phyloP scores from a whole-genome alignment of 2,888 invertebrate species.

The Hydrotaea cyrtoneurina region DNA sequence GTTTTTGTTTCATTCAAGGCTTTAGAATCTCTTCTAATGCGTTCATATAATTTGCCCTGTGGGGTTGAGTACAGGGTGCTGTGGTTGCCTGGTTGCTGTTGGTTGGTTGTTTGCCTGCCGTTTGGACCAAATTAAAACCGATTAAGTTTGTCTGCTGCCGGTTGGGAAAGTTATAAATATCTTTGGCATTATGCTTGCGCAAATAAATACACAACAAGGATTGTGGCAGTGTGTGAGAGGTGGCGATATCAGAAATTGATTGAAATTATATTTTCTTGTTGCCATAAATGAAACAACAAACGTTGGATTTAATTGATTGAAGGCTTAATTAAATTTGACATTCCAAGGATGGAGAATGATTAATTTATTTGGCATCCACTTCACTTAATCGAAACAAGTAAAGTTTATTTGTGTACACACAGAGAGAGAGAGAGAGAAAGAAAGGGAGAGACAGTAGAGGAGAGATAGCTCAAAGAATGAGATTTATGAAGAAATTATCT shows the following conservation, averaged over 20 bases:
- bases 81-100: not conserved
- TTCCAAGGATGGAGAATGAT: not conserved
- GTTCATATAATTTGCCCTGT: not conserved
- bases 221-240: too few relatives aligned
- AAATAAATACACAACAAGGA: not conserved
- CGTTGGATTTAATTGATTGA: conserved; percentile 28
- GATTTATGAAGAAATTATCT: too few relatives aligned
- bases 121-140: conserved; percentile 29
- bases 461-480: too few relatives aligned
- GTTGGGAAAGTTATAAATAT: conserved; percentile 30
- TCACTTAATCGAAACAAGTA: too few relatives aligned
- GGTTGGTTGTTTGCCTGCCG: too few relatives aligned
- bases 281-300: conserved; percentile 16
- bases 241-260: not conserved
- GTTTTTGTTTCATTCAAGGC: not conserved
- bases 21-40: not conserved
- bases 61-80: not conserved
- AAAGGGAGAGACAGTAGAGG: too few relatives aligned
- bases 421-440: too few relatives aligned
- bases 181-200: not conserved
- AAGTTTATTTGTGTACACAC: too few relatives aligned
- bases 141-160: conserved; percentile 38
- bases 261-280: conserved; percentile 5
- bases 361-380: not conserved
- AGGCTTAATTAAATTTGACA: conserved; percentile 30